Percentiles rank a stretch among this genome's conserved stretches.
phyloP scores from a whole-genome alignment of 1,140 invertebrate species.

The Uloborus diversus region DNA sequence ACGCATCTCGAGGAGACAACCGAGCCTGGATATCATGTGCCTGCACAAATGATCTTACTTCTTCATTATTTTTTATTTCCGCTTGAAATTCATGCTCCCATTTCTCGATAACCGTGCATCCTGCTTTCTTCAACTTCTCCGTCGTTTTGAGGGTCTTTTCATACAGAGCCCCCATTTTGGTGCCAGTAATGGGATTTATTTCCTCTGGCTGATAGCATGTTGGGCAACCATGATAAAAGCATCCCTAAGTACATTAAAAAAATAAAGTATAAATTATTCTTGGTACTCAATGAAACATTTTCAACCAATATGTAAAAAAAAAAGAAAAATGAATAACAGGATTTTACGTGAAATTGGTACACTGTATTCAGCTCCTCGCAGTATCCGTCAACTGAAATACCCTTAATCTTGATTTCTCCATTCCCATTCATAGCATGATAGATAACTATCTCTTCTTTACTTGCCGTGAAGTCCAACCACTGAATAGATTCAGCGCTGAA shows the following conservation, averaged over 20 bases:
- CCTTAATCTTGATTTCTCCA: neutral
- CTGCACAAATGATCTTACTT: neutral
- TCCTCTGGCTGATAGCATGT: neutral
- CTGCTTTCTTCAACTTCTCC: neutral
- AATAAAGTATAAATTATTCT: too few relatives aligned
- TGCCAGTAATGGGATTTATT: neutral
- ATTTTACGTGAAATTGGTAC: neutral
- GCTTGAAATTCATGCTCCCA: neutral
- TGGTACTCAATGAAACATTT: neutral
- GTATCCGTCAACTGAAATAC: neutral
- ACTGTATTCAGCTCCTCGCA: neutral
- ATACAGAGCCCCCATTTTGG: neutral
- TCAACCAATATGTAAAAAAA: neutral
- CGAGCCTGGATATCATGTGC: neutral
- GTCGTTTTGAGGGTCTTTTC: neutral
- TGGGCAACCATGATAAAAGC: neutral
- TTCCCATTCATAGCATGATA: too few relatives aligned
- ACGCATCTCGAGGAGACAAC: neutral
- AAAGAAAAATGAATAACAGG: neutral
- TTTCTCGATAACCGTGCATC: neutral
- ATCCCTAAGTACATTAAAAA: neutral
- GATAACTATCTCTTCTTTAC: neutral
- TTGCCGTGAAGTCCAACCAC: neutral
- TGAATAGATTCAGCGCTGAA: neutral
- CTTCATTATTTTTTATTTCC: too few relatives aligned